Percentiles rank a stretch among this genome's conserved stretches.
These are phyloP conservation scores for Machaerirhynchus nigripectus DNA, from an alignment of 2,113 vertebrate genomes.

Conservation along the genomic window DNA sequence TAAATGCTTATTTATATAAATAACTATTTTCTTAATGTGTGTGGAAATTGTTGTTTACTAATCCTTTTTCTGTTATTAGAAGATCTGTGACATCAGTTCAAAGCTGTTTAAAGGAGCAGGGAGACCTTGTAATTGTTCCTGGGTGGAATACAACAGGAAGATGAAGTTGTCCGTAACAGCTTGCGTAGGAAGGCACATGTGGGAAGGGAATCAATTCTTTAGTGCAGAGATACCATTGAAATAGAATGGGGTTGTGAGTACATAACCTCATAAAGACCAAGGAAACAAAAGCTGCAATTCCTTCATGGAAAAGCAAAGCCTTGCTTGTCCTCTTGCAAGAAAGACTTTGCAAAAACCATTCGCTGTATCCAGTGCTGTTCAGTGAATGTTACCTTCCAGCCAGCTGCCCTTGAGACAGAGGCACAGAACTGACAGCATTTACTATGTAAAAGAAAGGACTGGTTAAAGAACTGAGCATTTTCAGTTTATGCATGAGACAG, in stretches of 20 bases:
- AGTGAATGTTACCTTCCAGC: neutral
- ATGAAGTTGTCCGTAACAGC: neutral
- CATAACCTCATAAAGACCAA: neutral
- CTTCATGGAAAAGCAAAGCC: neutral
- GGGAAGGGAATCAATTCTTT: neutral
- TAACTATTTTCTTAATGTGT: neutral
- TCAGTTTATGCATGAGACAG: neutral
- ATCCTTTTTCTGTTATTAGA: neutral
- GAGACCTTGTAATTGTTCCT: neutral
- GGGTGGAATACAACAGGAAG: neutral
- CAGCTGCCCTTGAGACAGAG: neutral
- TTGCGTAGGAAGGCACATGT: accelerated
- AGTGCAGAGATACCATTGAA: neutral
- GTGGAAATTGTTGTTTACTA: neutral
- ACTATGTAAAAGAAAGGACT: neutral
- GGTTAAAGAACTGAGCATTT: neutral
- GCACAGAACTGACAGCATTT: neutral
- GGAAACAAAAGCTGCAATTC: neutral
- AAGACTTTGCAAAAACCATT: neutral
- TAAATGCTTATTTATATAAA: neutral
- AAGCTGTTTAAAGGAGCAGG: neutral
- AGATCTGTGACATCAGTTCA: neutral
- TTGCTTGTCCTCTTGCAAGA: neutral
- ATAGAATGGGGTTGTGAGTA: neutral
- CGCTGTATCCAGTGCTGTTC: neutral